Base-by-base conservation (phyloP, 2,797 vertebrate species). In the Muraenolepis orangiensis region DNA sequence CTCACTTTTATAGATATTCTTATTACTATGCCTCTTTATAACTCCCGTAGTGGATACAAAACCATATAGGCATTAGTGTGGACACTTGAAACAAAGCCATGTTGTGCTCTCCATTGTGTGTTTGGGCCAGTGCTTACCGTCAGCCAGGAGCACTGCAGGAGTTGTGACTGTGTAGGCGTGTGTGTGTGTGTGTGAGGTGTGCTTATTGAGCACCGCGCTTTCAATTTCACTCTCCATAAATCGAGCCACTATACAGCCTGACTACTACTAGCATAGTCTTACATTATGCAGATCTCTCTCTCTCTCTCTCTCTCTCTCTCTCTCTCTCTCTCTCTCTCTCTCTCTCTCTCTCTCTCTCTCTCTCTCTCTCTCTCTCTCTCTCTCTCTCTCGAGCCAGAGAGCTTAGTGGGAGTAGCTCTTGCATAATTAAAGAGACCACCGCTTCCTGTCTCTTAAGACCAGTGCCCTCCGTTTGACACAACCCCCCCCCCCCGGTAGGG, bases 371-470 rank as follows among this genome's bases (percentile, higher is more conserved):
- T 77, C 14, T 29, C 70, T 8, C 29, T 40, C 74, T 29, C 72
- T 74, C 61, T 23, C 28, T n/a, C 38, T 69, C 76, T 66, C 36
- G 2, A 26, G 51, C 51, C 40, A 80, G 71, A 16, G 57, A 76
- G 66, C 73, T 69, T 57, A 74, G 72, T 78, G 77, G 79, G 84
- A 80, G 80, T 11, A 66, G 66, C 74, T 80, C 16, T 66, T 91
- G 71, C 84, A 90, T 90, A 87, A 91, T 91, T 90, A 72, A 91
- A 85, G 76, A 82, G 81, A 75, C 57, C 28, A 30, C 76, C 70
- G 78, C 82, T 86, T 73, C 71, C 3, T 78, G 78, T 80, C 81
- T 85, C 78, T 73, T 66, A 78, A 77, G 78, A 78, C 70, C 40
- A 68, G 29, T 89, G 88, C 73, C 89, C 88, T 90, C 82, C 42